These are phyloP conservation scores for Neomonachus schauinslandi DNA, from an alignment of 2,113 vertebrate genomes.

Conservation along the genomic window DNA sequence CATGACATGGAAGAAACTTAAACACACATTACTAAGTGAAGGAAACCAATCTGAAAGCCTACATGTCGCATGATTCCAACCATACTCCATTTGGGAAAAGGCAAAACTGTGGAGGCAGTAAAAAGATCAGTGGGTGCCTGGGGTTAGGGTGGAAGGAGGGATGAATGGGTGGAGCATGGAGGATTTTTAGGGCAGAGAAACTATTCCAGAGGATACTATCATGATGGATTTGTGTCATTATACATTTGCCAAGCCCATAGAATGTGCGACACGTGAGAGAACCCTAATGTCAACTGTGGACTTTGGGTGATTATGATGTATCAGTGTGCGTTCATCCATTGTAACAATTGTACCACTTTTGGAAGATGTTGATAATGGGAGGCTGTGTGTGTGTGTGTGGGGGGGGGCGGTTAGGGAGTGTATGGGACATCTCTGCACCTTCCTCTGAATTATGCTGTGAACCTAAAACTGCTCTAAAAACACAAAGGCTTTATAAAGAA, in stretches of 20 bases:
- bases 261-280: background rate
- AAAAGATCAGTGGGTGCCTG: background rate
- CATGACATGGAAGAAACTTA: background rate
- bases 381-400: too few species aligned
- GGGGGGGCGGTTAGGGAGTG: background rate
- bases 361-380: background rate
- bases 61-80: background rate
- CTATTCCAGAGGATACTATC: too few species aligned
- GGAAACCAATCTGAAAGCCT: background rate
- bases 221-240: background rate
- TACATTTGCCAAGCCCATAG: background rate
- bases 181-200: background rate
- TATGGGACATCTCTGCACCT: background rate
- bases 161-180: background rate
- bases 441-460: background rate
- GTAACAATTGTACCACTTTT: background rate
- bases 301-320: background rate
- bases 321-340: rapidly evolving
- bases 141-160: too few species aligned
- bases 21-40: background rate
- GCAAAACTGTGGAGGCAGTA: background rate
- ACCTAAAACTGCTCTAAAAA: background rate
- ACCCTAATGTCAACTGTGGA: too few species aligned
- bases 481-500: background rate
- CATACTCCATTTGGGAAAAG: background rate